phyloP scores from a whole-genome alignment of 2,888 invertebrate genomes.

The Amblyjoppa proteus region DNA sequence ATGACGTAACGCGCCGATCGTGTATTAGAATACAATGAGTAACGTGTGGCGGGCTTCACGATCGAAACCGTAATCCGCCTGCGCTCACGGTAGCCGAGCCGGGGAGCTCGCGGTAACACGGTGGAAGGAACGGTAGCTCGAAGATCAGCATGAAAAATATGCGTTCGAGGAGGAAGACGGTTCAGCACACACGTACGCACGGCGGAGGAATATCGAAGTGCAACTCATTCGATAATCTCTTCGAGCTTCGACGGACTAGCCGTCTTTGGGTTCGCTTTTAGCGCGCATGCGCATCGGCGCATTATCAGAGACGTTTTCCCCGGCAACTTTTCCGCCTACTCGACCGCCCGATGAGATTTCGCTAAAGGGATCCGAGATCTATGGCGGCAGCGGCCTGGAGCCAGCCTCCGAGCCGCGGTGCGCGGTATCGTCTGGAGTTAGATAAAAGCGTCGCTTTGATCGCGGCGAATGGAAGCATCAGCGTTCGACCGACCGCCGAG shows the following conservation, averaged over 20 bases:
- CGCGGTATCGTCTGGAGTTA: conserved; percentile 40
- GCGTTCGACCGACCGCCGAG: conserved; percentile 27
- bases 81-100: conserved; percentile 49
- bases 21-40: conserved; percentile 66
- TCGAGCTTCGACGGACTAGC: not conserved
- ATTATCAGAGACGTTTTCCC: not conserved
- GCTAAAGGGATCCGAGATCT: not conserved
- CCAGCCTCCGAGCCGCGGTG: not conserved
- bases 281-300: not conserved
- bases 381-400: not conserved
- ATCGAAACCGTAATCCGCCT: conserved; percentile 24
- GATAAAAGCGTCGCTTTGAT: conserved; percentile 70
- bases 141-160: conserved; percentile 1
- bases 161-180: not conserved
- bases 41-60: conserved; percentile 49
- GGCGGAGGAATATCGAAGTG: not conserved
- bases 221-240: not conserved
- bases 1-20: conserved; percentile 55
- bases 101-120: conserved; percentile 3
- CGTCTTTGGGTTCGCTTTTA: not conserved
- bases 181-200: not conserved
- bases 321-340: not conserved
- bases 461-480: conserved; percentile 50
- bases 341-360: not conserved
- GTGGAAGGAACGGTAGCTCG: conserved; percentile 13